Conservation (phyloP, 2,113 vertebrate species). For the Rana temporaria region DNA sequence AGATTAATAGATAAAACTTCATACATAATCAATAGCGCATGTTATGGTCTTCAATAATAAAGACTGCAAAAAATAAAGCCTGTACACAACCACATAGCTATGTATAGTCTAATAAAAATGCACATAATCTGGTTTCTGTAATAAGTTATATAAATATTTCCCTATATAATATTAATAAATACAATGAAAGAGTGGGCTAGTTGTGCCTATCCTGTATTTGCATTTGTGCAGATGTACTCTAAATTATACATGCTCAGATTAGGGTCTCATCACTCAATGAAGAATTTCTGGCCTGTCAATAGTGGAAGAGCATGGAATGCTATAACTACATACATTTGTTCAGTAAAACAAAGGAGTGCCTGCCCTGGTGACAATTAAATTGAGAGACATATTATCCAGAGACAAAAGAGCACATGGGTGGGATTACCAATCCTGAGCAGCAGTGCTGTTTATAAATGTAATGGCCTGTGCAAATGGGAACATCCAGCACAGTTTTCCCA, state of each 20-base stretch:
- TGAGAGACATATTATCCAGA: slow-evolving; percentile 2
- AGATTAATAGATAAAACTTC: too few species aligned
- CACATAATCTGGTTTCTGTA: too few species aligned
- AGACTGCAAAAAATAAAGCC: too few species aligned
- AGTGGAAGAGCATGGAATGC: slow-evolving; percentile 5
- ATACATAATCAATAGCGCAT: too few species aligned
- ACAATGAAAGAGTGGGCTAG: neutral
- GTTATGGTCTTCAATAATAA: too few species aligned
- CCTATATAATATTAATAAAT: neutral
- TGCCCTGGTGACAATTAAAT: neutral
- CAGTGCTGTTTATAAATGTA: neutral
- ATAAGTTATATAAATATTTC: neutral
- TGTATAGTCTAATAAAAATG: too few species aligned
- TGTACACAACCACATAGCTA: too few species aligned
- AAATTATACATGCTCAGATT: slow-evolving; percentile 23
- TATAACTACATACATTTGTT: slow-evolving; percentile 3
- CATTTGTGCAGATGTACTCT: neutral
- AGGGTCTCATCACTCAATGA: slow-evolving; percentile 30
- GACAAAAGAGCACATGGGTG: neutral
- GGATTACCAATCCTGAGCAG: neutral
- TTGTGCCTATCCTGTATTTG: neutral
- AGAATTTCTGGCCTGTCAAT: slow-evolving; percentile 3
- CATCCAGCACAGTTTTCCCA: neutral
- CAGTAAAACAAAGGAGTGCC: neutral
- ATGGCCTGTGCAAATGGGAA: neutral